phyloP scores from a whole-genome alignment of 1,140 invertebrate species.

The Episyrphus balteatus region DNA sequence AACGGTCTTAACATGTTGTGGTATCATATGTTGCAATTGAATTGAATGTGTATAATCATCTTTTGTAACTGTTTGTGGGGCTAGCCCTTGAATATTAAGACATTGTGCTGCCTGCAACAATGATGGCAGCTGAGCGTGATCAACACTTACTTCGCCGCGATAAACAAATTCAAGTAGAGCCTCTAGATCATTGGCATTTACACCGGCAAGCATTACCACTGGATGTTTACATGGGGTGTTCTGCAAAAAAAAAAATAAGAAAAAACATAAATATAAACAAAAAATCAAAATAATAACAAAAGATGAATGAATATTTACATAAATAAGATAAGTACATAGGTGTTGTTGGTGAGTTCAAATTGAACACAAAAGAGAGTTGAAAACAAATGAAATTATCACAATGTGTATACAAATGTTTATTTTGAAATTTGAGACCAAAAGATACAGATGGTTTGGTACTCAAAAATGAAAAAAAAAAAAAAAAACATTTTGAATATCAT shows the following conservation, averaged over 20 bases:
- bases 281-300: no score
- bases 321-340: no score
- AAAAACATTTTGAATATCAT: no score
- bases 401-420: no score
- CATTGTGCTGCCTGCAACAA: conserved; percentile 51
- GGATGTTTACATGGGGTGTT: conserved; percentile 53
- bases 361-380: no score
- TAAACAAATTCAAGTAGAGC: conserved; percentile 53
- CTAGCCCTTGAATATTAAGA: conserved; percentile 48
- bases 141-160: conserved; percentile 50
- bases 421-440: no score
- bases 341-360: no score
- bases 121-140: conserved; percentile 48
- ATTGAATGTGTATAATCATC: conserved; percentile 38
- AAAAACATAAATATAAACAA: background rate
- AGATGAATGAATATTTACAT: no score
- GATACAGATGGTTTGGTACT: no score
- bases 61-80: conserved; percentile 39
- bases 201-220: conserved; percentile 52
- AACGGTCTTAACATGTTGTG: conserved; percentile 20
- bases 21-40: conserved; percentile 39
- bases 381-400: no score
- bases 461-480: no score
- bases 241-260: conserved; percentile 24
- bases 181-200: conserved; percentile 49